phyloP scores from a whole-genome alignment of 2,113 vertebrate species.

The Microtus ochrogaster region DNA sequence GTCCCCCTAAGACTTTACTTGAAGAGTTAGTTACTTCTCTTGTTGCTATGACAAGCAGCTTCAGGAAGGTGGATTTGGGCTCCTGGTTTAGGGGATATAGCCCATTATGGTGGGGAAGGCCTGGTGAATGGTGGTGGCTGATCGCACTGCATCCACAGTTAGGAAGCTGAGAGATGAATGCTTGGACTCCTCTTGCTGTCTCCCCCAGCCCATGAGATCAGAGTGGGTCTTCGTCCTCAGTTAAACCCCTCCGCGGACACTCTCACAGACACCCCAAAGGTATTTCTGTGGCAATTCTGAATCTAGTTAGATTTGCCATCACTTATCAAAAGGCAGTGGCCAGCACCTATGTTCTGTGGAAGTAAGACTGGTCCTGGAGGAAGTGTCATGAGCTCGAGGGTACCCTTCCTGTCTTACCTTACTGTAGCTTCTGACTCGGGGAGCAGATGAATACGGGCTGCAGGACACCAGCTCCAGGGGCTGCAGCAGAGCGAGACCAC shows the following conservation, averaged over 20 bases:
- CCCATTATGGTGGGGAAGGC: not conserved
- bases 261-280: not conserved
- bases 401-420: accelerated
- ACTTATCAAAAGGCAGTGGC: not conserved
- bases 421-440: not conserved
- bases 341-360: not conserved
- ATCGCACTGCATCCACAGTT: not conserved
- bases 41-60: not conserved
- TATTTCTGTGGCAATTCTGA: not conserved
- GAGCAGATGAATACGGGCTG: not conserved
- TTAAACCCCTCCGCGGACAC: not conserved
- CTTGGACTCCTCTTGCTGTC: not conserved
- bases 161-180: not conserved
- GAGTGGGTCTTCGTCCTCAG: not conserved
- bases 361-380: not conserved
- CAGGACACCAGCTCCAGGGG: not conserved
- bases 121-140: too few species aligned
- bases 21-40: not conserved
- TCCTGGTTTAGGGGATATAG: not conserved
- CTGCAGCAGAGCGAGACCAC: not conserved
- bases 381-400: accelerated
- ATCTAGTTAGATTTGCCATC: not conserved
- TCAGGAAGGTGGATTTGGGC: not conserved
- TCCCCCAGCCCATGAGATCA: not conserved
- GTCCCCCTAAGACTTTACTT: not conserved